Conservation (phyloP, 2,113 vertebrate species). For the Vireo altiloquus region DNA sequence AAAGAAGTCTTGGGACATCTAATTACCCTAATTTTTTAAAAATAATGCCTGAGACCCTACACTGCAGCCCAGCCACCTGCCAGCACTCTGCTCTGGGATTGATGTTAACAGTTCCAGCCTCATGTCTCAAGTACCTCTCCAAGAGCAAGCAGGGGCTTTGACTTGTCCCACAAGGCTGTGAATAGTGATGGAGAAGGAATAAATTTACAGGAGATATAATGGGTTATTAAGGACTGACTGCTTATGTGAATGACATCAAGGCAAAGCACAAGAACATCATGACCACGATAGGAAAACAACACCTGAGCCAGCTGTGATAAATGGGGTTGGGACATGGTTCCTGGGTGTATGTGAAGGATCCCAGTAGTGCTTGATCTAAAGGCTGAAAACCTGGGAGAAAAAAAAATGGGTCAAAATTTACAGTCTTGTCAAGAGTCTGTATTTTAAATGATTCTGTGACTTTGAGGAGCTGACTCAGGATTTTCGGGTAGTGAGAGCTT, state of each 20-base stretch:
- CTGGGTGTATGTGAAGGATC: background rate
- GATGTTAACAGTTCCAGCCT: background rate
- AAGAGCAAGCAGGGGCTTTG: background rate
- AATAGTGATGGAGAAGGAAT: background rate
- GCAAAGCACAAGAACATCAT: background rate
- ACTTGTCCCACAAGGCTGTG: background rate
- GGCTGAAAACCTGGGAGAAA: background rate
- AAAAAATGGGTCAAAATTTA: background rate
- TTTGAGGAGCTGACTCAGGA: background rate
- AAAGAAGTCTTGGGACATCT: background rate
- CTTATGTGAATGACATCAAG: background rate
- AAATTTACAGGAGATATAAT: background rate
- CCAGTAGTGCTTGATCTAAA: background rate
- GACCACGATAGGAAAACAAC: background rate
- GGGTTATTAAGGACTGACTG: background rate
- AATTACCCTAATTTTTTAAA: background rate
- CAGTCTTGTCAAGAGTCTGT: background rate
- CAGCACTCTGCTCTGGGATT: background rate
- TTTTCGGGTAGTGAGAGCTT: background rate
- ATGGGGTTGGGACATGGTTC: background rate
- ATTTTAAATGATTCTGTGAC: background rate
- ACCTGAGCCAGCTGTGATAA: background rate
- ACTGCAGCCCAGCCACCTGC: background rate
- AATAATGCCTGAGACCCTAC: background rate
- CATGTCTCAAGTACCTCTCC: background rate